Evolutionary conservation across 2,113 vertebrate genomes (phyloP), one percentile per base, ranked within the genome.

Genomic region (Corapipo altera): DNA sequence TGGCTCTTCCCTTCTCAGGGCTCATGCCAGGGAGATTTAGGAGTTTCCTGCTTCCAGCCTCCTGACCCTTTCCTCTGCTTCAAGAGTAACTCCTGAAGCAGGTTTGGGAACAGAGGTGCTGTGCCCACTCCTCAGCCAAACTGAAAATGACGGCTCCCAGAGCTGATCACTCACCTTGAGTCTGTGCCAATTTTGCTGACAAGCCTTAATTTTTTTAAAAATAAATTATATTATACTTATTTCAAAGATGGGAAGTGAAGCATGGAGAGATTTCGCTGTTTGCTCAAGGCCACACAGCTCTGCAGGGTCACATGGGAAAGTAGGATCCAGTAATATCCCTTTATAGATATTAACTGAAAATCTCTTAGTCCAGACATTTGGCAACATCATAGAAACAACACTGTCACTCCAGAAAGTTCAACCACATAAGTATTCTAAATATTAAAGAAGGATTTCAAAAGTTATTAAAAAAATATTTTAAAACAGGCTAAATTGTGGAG

Each of bases 1-100:
- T 7, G 39, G 23, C 35, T 62, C 32, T 10, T 9, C 5, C 32
- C 1, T 46, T 37, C 58, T 6, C 30, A 11, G 3, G 11, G 14
- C 33, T 12, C 37, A 3, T 2, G 10, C 19, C 2, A 1, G 21
- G 22, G 9, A 51, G 1, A 32, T 7, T 48, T 2, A 9, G 3
- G 58, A 76, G 37, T 28, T 24, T 26, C 48, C 33, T 52, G 58
- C 59, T 54, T 55, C 58, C 70, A 39, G 39, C 6, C 32, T 49
- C 8, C 35, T 49, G n/a, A 62, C 27, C 55, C 44, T 8, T 27
- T 27, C 20, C 79, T 54, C 41, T 58, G 51, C 51, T 19, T 9
- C 27, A 9, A 7, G 8, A 51, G 9, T 2, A 70, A 14, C 69
- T 48, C 46, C 18, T 23, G 43, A 70, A 78, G 21, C 6, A 44